phyloP scores from a whole-genome alignment of 2,113 vertebrate genomes.

The Laticauda colubrina region DNA sequence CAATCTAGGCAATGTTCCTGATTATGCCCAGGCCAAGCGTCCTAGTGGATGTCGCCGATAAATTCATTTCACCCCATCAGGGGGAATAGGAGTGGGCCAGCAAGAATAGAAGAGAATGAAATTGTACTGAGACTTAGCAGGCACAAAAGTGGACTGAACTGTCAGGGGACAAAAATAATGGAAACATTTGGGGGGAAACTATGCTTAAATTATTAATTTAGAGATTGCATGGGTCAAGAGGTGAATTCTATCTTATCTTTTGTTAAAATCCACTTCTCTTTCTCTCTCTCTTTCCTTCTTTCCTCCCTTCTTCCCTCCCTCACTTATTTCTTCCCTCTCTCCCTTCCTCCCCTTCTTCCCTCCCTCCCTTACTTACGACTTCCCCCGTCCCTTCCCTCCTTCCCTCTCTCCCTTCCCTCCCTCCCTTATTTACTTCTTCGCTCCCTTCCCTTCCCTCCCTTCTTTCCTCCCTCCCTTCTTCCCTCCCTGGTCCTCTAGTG shows the following conservation, averaged over 20 bases:
- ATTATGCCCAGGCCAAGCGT: neutral
- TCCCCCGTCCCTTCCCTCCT: neutral
- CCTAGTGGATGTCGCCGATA: neutral
- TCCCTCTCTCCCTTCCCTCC: no score
- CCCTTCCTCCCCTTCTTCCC: neutral
- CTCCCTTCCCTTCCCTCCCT: neutral
- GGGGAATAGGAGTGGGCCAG: neutral
- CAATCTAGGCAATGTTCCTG: neutral
- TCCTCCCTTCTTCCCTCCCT: slow-evolving; percentile 30
- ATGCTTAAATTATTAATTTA: neutral
- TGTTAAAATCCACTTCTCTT: neutral
- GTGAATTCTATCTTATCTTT: neutral
- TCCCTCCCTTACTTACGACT: neutral
- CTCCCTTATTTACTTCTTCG: no score
- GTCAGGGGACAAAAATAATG: neutral
- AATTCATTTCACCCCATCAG: neutral
- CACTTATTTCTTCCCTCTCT: no score
- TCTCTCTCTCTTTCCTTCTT: neutral
- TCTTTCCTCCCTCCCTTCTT: slow-evolving; percentile 42
- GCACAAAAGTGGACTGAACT: neutral
- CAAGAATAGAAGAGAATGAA: neutral
- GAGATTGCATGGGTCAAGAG: neutral
- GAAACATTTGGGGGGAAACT: neutral
- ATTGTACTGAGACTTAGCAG: neutral
- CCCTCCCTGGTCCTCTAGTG: slow-evolving; percentile 41